These are phyloP conservation scores for Bombus affinis DNA, from an alignment of 1,140 invertebrate genomes.

Conservation along the genomic window DNA sequence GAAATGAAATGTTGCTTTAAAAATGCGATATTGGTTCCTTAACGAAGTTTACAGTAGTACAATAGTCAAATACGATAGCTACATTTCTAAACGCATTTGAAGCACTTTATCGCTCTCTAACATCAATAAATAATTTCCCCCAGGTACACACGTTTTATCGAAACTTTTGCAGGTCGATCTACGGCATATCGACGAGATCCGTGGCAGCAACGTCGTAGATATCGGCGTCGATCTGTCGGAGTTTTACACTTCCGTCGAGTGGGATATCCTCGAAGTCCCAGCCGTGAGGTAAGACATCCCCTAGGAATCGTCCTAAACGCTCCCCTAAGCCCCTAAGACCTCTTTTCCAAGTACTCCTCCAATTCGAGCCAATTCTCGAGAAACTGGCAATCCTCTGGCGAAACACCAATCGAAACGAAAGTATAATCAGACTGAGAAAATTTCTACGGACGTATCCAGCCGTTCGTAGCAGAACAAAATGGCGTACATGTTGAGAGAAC, in stretches of 20 bases:
- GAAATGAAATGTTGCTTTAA: too few relatives aligned
- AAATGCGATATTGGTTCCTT: too few relatives aligned
- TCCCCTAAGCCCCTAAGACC: neutral
- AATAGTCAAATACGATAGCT: too few relatives aligned
- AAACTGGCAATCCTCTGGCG: neutral
- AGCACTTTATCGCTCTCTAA: neutral
- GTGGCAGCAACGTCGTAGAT: conserved; percentile 91
- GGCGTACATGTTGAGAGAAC: too few relatives aligned
- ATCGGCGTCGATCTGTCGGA: conserved; percentile 96
- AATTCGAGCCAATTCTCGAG: neutral
- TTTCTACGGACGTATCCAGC: neutral
- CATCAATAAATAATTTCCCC: neutral
- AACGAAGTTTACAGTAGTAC: too few relatives aligned
- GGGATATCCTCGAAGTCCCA: conserved; percentile 98
- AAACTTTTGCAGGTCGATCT: conserved; percentile 89
- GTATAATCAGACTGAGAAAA: neutral
- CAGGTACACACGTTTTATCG: neutral
- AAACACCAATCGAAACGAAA: neutral
- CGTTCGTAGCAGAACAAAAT: too few relatives aligned
- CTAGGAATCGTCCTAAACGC: neutral
- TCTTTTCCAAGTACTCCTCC: neutral
- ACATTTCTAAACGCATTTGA: too few relatives aligned
- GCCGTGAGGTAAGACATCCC: conserved; percentile 88
- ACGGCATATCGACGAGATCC: conserved; percentile 92
- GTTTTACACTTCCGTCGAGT: conserved; percentile 98